Conservation (phyloP, 2,113 vertebrate genomes). For the Piliocolobus tephrosceles region DNA sequence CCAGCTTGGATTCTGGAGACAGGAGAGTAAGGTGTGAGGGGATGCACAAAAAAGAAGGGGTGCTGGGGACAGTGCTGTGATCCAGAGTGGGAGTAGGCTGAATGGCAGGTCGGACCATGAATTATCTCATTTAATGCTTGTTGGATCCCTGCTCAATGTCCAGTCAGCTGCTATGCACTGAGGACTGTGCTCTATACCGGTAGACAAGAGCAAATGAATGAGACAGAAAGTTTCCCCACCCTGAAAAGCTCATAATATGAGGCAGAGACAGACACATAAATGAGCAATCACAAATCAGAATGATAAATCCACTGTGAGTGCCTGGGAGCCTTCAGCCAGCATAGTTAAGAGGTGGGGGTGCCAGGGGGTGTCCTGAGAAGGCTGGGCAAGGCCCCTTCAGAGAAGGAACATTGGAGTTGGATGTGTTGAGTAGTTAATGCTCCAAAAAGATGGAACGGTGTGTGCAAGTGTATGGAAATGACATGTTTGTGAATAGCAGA, state of each 20-base stretch:
- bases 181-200: not conserved
- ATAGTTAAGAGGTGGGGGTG: not conserved
- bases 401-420: not conserved
- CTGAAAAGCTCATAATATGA: not conserved
- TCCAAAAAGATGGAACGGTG: not conserved
- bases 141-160: not conserved
- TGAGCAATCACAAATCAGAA: not conserved
- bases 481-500: not conserved
- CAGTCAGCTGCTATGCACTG: not conserved
- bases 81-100: not conserved
- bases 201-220: not conserved
- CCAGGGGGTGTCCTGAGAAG: not conserved
- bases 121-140: not conserved
- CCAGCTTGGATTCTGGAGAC: constrained; percentile 80
- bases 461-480: not conserved
- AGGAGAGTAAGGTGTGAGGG: not conserved
- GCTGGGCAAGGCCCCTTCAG: not conserved
- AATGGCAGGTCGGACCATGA: not conserved
- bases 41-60: not conserved
- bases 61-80: not conserved
- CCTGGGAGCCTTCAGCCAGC: not conserved
- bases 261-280: not conserved
- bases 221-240: not conserved
- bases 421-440: not conserved
- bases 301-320: not conserved